Base-by-base conservation (phyloP, 2,888 invertebrate species). In the Microctonus hyperodae region DNA sequence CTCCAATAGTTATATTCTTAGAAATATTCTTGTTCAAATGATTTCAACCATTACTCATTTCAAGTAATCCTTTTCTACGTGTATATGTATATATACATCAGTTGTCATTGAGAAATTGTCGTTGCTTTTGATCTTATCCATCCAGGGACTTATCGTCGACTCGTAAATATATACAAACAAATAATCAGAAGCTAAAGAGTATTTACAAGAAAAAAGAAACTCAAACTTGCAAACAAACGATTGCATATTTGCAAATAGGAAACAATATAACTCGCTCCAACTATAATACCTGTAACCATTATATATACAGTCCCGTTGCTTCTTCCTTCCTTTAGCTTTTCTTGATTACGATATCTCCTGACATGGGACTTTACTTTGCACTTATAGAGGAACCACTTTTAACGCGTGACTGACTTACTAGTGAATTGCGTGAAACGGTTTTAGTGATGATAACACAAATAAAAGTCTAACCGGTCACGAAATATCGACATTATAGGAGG, bases 401-500 rank as follows among this genome's bases (percentile, higher is more conserved):
- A 51, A 51, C 51, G 44, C 44, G 16, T 44, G 37, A 50, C 48
- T 23, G 51, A 51, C 51, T 51, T 44, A 44, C 20, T 44, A 16
- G 51, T 51, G 22, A 25, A 51, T 51, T 51, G 51, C 51, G 51
- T 51, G 51, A 23, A 51, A 51, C 51, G 51, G 51, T 58, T 58
- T 23, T 33, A 64, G 9, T 16, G 9, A 4, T 44, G 44, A 44
- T 44, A 44, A 16, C 16, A 44, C 44, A 44, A 16, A 44, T 67
- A 51, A 64, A 67, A 61, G 64, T 69, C 57, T 16, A 37, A 25
- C 35, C 63, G 64, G 69, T 69, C 69, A 67, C 69, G 69, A 67
- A 64, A 67, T 69, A 67, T 69, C 61, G 67, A 64, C 67, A 67
- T 69, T n/a, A n/a, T 67, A 64, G 67, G 51, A 63, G 44, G 44